A percentile compares a stretch with the other conserved stretches of the same genome.
phyloP scores from a whole-genome alignment of 1,140 invertebrate genomes.

The Bombus pascuorum region DNA sequence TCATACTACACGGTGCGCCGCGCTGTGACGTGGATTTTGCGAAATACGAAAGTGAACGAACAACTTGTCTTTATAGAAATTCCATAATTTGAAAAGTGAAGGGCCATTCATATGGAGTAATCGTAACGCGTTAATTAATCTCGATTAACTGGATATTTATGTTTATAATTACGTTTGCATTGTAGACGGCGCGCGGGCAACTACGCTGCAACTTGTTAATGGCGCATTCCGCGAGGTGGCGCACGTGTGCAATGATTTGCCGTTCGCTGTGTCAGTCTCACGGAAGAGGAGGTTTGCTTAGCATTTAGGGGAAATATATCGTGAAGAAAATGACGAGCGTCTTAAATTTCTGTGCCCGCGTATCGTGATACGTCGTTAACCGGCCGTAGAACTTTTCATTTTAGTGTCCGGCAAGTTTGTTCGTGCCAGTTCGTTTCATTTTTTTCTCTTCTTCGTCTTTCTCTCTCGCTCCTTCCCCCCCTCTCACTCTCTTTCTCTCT shows the following conservation, averaged over 20 bases:
- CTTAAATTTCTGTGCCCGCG: conserved; percentile 83
- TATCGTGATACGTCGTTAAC: conserved; percentile 82
- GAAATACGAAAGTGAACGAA: background rate
- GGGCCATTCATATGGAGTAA: background rate
- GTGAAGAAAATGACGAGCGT: conserved; percentile 84
- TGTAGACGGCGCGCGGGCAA: conserved; percentile 10
- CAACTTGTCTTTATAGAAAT: no score
- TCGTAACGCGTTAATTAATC: background rate
- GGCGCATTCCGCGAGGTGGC: conserved; percentile 60
- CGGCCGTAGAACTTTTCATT: background rate
- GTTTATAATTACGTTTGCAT: background rate
- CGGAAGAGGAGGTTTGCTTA: conserved; percentile 77
- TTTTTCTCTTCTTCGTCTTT: conserved; percentile 79
- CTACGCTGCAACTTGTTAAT: conserved; percentile 22
- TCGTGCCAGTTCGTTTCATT: conserved; percentile 18
- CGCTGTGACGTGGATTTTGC: background rate
- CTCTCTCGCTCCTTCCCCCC: conserved; percentile 77
- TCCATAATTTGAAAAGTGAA: background rate
- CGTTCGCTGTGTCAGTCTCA: conserved; percentile 69
- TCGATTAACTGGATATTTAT: background rate
- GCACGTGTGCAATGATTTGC: conserved; percentile 66
- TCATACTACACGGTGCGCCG: conserved; percentile 13
- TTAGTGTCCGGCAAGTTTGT: conserved; percentile 16
- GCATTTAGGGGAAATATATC: conserved; percentile 76
- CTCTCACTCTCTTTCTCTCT: conserved; percentile 54